Evolutionary conservation across 2,888 invertebrate genomes (phyloP), one percentile per base, ranked within the genome.

Genomic region (Fissipunctia ypsillon): DNA sequence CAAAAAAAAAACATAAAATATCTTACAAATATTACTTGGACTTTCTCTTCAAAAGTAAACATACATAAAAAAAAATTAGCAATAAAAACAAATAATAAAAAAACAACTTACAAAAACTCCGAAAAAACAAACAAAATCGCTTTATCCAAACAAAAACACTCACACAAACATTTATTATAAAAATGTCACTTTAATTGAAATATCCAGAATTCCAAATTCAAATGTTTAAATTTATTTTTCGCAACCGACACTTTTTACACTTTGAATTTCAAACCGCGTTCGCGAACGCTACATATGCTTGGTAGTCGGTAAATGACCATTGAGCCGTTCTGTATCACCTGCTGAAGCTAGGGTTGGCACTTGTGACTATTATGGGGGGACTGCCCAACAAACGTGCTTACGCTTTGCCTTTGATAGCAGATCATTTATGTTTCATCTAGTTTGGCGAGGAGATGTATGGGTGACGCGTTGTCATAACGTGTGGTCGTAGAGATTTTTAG

Each of bases 291-390:
- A 88, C 91, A 91, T 90, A 89, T 89, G 93, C 91, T 91, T 88
- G 90, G 89, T 88, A 88, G 90, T 89, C 91, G 89, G 90, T 92
- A 93, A 95, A 93, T 95, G 95, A 92, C 93, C 93, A 93, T 89
- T 90, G 86, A 87, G 81, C 84, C 85, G 87, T 78, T 84, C 67
- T 86, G 84, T 87, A 88, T 88, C 93, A 93, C 92, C 93, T 92
- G 91, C 85, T 81, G 81, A 70, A 25, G 69, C 63, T 84, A 87
- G 87, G 87, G 87, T 63, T 87, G 87, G 64, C 81, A 77, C 85
- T 82, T 25, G 16, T 19, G 31, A 73, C 77, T 80, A 74, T 78
- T 73, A 73, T 73, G 38, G 28, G 75, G 77, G 81, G 80, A 83
- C 84, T 74, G 64, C 73, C 84, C 79, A 59, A 16, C 68, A 74